Evolutionary conservation across 2,888 invertebrate species (phyloP), one percentile per base, ranked within the genome.

Genomic region (Polydrusus cervinus): DNA sequence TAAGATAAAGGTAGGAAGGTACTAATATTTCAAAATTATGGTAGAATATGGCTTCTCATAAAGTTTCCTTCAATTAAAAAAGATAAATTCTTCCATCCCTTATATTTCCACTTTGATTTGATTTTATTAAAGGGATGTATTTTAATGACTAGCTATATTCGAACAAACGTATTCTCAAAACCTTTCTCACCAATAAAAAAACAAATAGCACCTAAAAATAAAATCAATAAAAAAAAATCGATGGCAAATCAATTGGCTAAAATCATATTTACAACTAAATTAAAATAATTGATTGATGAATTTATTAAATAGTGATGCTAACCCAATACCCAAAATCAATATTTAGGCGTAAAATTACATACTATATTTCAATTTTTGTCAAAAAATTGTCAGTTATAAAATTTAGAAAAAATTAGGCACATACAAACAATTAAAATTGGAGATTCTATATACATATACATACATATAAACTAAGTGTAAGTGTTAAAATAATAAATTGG

Each of bases 191-290:
- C 13, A 43, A 43, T 43, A 13, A 60, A 38, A 38, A 65, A 68
- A 68, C 68, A 68, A 68, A 68, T 55, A 68, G 68, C 68, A 68
- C 43, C 68, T 53, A 16, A 5, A 68, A 53, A 30, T 53, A 34
- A 53, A 68, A 55, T 55, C 20, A 38, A 38, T 60, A 14, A 34
- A 55, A 13, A 16, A 2, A 60, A 60, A 40, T 64, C 45, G 16
- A 60, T 60, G 57, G 57, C 57, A 60, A 60, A 60, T 60, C 9
- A 60, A 60, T 60, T 60, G 57, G 57, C 57, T 60, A 60, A 60
- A 60, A 38, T 34, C 9, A 38, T 60, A 60, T 38, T 38, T 60
- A 60, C 57, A 60, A 38, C n/a, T 18, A 38, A 60, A 38, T 43
- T 43, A 25, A 25, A 14, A 57, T 57, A 60, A 38, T 16, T 57